phyloP scores from a whole-genome alignment of 53 echinoderm and acorn worm genomes.

The Patiria pectinifera region DNA sequence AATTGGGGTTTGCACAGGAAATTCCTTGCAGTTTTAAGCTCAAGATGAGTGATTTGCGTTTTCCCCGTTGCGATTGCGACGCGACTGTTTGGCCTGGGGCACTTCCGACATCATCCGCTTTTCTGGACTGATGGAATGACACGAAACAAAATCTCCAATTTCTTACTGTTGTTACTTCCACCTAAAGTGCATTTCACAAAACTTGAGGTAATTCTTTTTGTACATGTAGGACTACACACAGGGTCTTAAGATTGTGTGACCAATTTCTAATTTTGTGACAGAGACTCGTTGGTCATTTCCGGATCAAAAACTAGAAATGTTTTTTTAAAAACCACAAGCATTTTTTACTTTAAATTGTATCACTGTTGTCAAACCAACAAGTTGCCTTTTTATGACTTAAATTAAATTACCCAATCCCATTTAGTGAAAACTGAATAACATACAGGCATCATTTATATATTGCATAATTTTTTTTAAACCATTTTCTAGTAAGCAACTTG shows the following conservation, averaged over 20 bases:
- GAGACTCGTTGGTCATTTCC: background rate
- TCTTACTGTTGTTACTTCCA: conserved; percentile 22
- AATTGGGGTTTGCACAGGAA: background rate
- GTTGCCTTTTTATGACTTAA: conserved; percentile 3
- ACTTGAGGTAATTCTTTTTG: background rate
- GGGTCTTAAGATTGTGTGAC: conserved; percentile 40
- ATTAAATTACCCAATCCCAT: background rate
- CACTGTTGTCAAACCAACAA: background rate
- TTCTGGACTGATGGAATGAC: background rate
- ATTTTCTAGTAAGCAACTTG: background rate
- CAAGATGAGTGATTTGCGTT: background rate
- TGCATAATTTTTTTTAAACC: background rate
- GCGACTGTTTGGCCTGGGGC: background rate
- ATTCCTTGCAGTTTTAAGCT: background rate
- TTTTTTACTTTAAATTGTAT: background rate
- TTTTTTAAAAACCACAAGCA: background rate
- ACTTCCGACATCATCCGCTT: background rate
- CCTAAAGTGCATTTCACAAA: conserved; percentile 45
- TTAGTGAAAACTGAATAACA: background rate
- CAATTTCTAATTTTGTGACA: conserved; percentile 7
- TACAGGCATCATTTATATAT: background rate
- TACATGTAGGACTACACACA: conserved; percentile 17
- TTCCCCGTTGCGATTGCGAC: background rate
- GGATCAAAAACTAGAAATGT: background rate
- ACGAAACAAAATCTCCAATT: background rate